Base-by-base conservation (phyloP, 2,888 invertebrate genomes). In the Plagodis dolabraria region DNA sequence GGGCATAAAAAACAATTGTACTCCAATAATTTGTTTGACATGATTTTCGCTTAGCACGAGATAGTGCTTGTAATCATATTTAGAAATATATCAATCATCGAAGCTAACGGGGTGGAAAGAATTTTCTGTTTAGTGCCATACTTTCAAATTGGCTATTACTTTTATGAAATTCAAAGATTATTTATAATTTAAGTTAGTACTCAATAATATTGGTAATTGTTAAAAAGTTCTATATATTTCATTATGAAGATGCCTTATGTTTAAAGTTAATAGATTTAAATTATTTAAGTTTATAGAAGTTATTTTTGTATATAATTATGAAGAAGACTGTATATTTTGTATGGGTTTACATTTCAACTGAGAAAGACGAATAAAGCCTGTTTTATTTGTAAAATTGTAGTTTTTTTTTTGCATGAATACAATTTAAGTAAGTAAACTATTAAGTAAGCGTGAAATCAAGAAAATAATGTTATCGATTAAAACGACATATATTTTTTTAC, bases 301-400 rank as follows among this genome's bases (percentile, higher is more conserved):
- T 63, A 81, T 82, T 77, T 82, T 81, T 88, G 82, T 87, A 83
- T 77, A 86, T 85, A 82, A 69, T 70, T 68, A 65, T 78, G 75
- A 74, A 71, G 76, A 92, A 91, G 91, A 92, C 91, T 92, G 91
- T 92, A 89, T 89, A 90, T 90, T 89, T 89, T 88, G 84, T 87
- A 87, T 80, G 77, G 70, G 75, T 77, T 77, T 79, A 58, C 38
- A 54, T 52, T 52, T 51, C 50, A 52, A 50, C 33, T 34, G 33
- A 6, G 50, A 43, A 42, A 55, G 40, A 50, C 43, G 48, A 59
- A 59, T 59, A 51, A 60, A 50, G 56, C 40, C 52, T 52, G 47
- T 51, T 47, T 51, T 54, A 58, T 55, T 50, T 38, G 34, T 44
- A 33, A n/a, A 65, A 68, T 69, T 68, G 68, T 70, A 40, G 47